Base-by-base conservation (phyloP, 2,113 vertebrate species). In the Trochalopteron elliotii region DNA sequence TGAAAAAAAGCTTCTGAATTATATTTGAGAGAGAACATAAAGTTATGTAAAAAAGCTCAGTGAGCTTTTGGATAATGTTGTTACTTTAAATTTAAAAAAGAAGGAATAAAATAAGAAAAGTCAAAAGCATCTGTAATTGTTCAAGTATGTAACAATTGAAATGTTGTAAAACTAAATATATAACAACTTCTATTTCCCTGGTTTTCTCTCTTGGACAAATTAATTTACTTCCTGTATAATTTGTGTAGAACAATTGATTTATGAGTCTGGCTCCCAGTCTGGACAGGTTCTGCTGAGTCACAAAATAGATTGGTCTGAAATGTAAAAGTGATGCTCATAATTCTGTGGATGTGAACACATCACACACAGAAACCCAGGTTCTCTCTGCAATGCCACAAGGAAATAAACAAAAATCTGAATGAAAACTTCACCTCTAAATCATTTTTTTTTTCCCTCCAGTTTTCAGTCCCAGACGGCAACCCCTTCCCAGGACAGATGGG, bases 171-270 rank as follows among this genome's bases (percentile, higher is more conserved):
- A 50, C 64, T 25, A 78, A 81, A 63, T 5, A 44, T 5, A 68
- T 25, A 42, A 33, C 4, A 15, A 33, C 11, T 89, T 20, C 4
- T 47, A 17, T 61, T 71, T 85, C 30, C 44, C 8, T 12, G 53
- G 12, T 61, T 83, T 94, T 94, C 28, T 56, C 23, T 87, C 25
- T 15, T 84, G 12, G 23, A 15, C 4, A 55, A 74, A 72, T 37
- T 69, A 25, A 19, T 89, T 89, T 81, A 8, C n/a, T 69, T 56
- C 76, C 74, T 65, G n/a, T 81, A 31, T 13, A 5, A 23, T 68
- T 56, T 42, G 22, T 96, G 84, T 91, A 89, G 39, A 95, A 87
- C 65, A 95, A 89, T 40, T 92, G 76, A 97, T 96, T 96, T 91
- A 96, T 69, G 85, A 78, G 30, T 85, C 85, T 55, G 10, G 64